Percentiles rank a stretch among this genome's conserved stretches.
Conservation (phyloP, 1,140 invertebrate species). For the Plutomurus gul region DNA sequence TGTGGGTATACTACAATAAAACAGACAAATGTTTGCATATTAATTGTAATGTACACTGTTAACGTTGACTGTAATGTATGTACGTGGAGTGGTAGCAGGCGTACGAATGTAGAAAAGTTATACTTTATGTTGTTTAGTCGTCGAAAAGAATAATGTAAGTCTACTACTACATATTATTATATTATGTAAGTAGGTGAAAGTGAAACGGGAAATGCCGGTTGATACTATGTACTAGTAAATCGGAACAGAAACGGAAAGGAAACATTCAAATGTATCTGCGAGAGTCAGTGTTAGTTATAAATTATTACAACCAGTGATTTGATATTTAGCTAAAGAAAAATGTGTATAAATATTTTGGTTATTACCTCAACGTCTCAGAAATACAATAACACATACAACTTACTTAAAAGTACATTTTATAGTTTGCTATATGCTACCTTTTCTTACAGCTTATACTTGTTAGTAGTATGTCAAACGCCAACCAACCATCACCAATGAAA, state of each 20-base stretch:
- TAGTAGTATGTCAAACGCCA: too few species aligned
- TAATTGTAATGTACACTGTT: too few species aligned
- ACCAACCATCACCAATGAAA: too few species aligned
- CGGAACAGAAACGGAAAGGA: neutral
- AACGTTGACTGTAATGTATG: too few species aligned
- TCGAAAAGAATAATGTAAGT: too few species aligned
- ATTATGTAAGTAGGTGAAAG: neutral
- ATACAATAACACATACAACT: slow-evolving; percentile 17
- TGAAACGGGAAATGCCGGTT: neutral
- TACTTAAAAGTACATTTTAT: slow-evolving; percentile 16
- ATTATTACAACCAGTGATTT: slow-evolving; percentile 24
- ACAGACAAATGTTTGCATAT: too few species aligned
- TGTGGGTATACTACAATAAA: too few species aligned
- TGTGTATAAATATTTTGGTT: slow-evolving; percentile 23
- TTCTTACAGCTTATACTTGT: too few species aligned
- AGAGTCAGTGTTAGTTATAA: slow-evolving; percentile 24
- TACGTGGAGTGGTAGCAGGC: too few species aligned
- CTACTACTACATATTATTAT: neutral
- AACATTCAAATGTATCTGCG: slow-evolving; percentile 12
- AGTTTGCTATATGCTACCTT: slow-evolving; percentile 13
- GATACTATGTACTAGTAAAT: neutral
- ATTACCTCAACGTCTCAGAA: slow-evolving; percentile 17
- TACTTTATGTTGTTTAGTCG: too few species aligned
- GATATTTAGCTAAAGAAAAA: slow-evolving; percentile 22
- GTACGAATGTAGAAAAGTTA: too few species aligned